These are phyloP conservation scores for Scotopteryx bipunctaria DNA, from an alignment of 2,888 invertebrate genomes.

Conservation along the genomic window DNA sequence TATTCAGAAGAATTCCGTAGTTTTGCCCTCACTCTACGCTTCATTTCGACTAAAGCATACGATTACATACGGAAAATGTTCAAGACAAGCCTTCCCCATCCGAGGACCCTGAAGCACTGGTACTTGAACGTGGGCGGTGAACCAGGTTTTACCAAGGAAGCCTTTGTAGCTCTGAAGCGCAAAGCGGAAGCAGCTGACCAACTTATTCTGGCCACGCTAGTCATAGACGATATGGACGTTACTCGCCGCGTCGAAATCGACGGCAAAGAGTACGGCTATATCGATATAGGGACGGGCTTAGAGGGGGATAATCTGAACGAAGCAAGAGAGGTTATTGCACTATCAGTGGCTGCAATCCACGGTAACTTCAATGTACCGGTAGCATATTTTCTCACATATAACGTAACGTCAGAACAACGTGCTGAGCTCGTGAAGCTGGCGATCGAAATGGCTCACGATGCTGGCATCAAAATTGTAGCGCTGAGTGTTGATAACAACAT, in stretches of 20 bases:
- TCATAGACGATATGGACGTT: conserved; percentile 28
- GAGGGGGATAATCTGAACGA: conserved; percentile 4
- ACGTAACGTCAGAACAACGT: conserved; percentile 10
- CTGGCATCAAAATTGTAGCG: conserved; percentile 18
- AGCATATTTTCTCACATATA: conserved; percentile 17
- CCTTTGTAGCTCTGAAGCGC: conserved; percentile 27
- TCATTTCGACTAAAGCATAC: conserved; percentile 31
- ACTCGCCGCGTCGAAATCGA: conserved; percentile 13
- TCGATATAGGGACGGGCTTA: conserved; percentile 15
- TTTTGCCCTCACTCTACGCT: conserved; percentile 38
- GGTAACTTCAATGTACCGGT: conserved; percentile 20
- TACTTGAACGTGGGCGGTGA: conserved; percentile 22
- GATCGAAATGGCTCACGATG: conserved; percentile 19
- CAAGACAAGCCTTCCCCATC: conserved; percentile 35
- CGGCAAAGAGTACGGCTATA: conserved; percentile 14
- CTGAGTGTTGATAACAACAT: neutral
- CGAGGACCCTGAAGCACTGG: conserved; percentile 34
- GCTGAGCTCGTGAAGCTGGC: conserved; percentile 17
- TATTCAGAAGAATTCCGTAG: conserved; percentile 32
- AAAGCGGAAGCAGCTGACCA: conserved; percentile 19
- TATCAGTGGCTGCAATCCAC: conserved; percentile 17
- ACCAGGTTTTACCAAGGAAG: conserved; percentile 36
- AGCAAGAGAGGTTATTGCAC: conserved; percentile 8
- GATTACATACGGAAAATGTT: conserved; percentile 30
- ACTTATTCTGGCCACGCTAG: conserved; percentile 23